Evolutionary conservation across 2,888 invertebrate species (phyloP).

Genomic region (Tetranychus truncatus): DNA sequence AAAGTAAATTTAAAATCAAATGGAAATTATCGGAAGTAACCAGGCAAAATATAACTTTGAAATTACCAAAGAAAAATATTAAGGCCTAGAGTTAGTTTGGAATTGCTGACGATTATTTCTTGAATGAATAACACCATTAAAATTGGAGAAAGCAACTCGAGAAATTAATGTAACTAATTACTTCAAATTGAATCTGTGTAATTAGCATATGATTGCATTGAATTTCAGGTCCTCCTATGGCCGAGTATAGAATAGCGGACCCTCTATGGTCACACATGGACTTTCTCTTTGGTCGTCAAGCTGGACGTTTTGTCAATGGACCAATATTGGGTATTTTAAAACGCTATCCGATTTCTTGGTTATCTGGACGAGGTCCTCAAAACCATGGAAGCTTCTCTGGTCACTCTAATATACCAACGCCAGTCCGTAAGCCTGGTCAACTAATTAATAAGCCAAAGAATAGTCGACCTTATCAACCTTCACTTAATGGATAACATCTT

Average conservation of each 20-base stretch:
- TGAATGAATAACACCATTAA: no score
- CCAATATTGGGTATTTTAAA: neutral
- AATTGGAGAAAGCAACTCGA: no score
- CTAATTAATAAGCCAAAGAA: no score
- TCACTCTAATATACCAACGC: no score
- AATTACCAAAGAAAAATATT: no score
- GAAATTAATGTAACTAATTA: no score
- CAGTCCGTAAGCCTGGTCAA: no score
- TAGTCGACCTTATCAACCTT: neutral
- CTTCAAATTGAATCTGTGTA: no score
- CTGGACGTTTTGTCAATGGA: neutral
- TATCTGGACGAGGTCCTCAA: neutral
- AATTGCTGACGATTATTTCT: no score
- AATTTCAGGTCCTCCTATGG: neutral
- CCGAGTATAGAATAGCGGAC: conserved; percentile 2
- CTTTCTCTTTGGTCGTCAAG: conserved; percentile 9
- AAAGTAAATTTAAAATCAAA: neutral
- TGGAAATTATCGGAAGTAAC: neutral
- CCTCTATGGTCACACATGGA: conserved; percentile 14
- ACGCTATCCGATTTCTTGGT: neutral
- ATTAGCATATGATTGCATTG: no score
- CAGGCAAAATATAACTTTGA: neutral
- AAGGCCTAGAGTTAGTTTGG: no score
- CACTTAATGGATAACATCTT: neutral
- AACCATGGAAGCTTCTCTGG: no score